Base-by-base conservation (phyloP, 2,113 vertebrate species). In the Salvator merianae region DNA sequence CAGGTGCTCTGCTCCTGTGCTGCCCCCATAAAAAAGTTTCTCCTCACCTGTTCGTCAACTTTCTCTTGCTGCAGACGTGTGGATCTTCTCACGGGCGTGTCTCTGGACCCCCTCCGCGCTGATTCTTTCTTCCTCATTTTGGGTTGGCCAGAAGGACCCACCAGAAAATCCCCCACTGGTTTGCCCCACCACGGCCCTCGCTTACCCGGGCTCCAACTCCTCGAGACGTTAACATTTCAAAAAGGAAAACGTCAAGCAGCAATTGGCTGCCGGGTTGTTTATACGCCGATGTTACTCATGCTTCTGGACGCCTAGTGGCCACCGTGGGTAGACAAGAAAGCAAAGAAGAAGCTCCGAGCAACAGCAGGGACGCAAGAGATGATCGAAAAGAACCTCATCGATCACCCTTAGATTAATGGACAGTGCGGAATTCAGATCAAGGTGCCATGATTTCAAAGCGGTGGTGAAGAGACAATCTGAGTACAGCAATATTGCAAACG, bases 11-110 rank as follows among this genome's bases (percentile, higher is more conserved):
- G 65, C 26, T 66, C 65, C 28, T 65, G 24, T 66, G 65, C 65
- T 30, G 9, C 26, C 43, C 43, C 43, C 43, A 47, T 47, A 47
- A 5, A 36, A 24, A 4, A 8, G 8, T 24, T 47, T 34, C 5
- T 30, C 47, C 47, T 68, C 75, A 84, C 82, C 82, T 77, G 47
- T 14, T 38, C 34, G 7, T 6, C 28, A 4, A 1, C 22, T 43
- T 32, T 77, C 18, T 40, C 82, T 10, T 55, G 82, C 66, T 88
- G 86, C 86, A 78, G 62, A 65, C 68, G 69, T 66, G 82, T 87
- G 75, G 91, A 84, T 53, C 84, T 81, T 30, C 84, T 32, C 34
- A 86, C 13, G 1, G 79, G 84, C 16, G 72, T 70, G 43, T 70
- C 74, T 12, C 43, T 55, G n/a, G 53, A 68, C 9, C 24, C 34